These are phyloP conservation scores for Trissolcus basalis DNA, from an alignment of 1,140 invertebrate genomes.

Conservation along the genomic window DNA sequence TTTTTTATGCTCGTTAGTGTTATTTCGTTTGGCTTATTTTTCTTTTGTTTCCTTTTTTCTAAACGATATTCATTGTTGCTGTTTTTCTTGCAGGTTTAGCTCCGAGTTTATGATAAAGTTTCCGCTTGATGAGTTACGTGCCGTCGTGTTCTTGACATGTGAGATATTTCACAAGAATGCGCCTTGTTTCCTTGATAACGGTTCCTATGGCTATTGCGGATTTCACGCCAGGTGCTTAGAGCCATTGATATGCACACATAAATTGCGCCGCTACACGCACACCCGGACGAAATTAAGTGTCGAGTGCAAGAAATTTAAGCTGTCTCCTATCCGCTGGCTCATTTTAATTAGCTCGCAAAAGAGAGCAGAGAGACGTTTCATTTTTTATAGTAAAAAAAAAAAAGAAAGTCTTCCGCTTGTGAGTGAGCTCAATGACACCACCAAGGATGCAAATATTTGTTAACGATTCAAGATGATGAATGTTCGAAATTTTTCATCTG, in stretches of 20 bases:
- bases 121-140: slow-evolving; percentile 47
- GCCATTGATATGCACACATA: slow-evolving; percentile 48
- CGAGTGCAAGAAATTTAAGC: slow-evolving; percentile 1
- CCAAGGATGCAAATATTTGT: too few relatives aligned
- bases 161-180: slow-evolving; percentile 52
- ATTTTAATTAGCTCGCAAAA: too few relatives aligned
- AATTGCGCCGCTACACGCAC: slow-evolving; percentile 12
- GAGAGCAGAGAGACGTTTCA: too few relatives aligned
- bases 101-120: slow-evolving; percentile 26
- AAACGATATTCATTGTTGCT: background rate
- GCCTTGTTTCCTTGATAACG: slow-evolving; percentile 54
- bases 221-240: slow-evolving; percentile 55
- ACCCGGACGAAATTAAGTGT: slow-evolving; percentile 17
- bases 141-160: slow-evolving; percentile 39
- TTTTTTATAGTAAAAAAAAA: too few relatives aligned
- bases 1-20: too few relatives aligned
- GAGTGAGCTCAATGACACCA: too few relatives aligned
- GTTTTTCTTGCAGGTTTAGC: slow-evolving; percentile 20
- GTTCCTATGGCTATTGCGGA: slow-evolving; percentile 51
- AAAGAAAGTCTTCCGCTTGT: too few relatives aligned
- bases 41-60: background rate
- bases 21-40: background rate
- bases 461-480: too few relatives aligned
- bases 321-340: too few relatives aligned
- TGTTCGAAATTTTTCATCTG: too few relatives aligned